Percentiles rank a stretch among this genome's conserved stretches.
These are phyloP conservation scores for Hydractinia echinata DNA, from an alignment of 30 jellyfish, hydroid and myxozoan genomes.

Conservation along the genomic window DNA sequence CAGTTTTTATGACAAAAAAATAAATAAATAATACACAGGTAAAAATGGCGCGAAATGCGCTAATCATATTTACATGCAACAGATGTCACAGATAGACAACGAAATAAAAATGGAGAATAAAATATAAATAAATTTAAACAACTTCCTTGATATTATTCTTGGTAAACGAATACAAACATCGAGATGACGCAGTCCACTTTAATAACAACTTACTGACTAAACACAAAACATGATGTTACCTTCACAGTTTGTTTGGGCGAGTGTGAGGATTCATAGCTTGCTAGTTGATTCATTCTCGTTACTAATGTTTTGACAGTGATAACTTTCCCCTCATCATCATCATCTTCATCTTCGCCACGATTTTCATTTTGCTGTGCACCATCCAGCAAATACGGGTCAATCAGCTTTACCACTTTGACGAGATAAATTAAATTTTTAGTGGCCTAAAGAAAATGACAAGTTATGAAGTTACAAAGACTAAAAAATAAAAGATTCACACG, in stretches of 20 bases:
- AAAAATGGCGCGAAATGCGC: not conserved
- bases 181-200: too few relatives aligned
- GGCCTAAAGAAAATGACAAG: conserved; percentile 42
- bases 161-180: too few relatives aligned
- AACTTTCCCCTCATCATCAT: conserved; percentile 12
- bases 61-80: too few relatives aligned
- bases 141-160: too few relatives aligned
- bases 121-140: too few relatives aligned
- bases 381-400: conserved; percentile 24
- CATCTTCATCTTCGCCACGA: not conserved
- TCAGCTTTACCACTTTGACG: conserved; percentile 43
- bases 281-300: conserved; percentile 51
- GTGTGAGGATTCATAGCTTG: conserved; percentile 71
- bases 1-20: too few relatives aligned
- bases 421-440: conserved; percentile 69
- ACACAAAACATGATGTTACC: conserved; percentile 24
- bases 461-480: too few relatives aligned
- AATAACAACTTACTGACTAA: too few relatives aligned
- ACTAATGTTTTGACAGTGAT: conserved; percentile 60
- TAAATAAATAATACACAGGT: too few relatives aligned
- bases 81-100: too few relatives aligned
- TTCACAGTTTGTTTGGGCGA: conserved; percentile 48
- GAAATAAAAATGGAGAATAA: too few relatives aligned
- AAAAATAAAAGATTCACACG: too few relatives aligned
- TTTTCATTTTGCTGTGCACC: not conserved